phyloP scores from a whole-genome alignment of 2,797 vertebrate genomes.

The Sebastes hubbsi region DNA sequence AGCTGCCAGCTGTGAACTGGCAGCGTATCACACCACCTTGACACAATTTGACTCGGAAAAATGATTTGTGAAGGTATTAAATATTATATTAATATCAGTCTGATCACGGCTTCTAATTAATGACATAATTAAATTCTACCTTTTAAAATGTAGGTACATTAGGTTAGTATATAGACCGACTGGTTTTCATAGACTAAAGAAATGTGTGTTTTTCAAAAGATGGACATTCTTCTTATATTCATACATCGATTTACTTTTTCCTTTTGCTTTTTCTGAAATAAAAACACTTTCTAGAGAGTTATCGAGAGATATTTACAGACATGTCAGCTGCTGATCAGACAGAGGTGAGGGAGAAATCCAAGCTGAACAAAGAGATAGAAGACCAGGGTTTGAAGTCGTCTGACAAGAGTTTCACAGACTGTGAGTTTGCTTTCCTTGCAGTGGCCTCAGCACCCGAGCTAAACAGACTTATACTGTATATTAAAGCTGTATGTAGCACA shows the following conservation, averaged over 20 bases:
- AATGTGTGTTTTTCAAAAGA: not conserved
- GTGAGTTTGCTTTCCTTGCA: too few species aligned
- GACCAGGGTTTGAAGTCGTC: too few species aligned
- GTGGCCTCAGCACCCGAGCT: too few species aligned
- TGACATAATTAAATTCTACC: not conserved
- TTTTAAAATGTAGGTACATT: not conserved
- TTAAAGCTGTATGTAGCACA: too few species aligned
- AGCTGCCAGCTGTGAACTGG: constrained; percentile 17
- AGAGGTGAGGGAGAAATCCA: too few species aligned
- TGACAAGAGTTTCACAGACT: too few species aligned
- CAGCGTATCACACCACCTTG: not conserved
- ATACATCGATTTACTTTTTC: too few species aligned
- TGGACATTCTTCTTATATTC: not conserved
- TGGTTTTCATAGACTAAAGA: not conserved
- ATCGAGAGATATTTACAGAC: too few species aligned
- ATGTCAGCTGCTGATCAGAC: too few species aligned
- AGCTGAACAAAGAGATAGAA: too few species aligned
- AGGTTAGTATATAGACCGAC: not conserved
- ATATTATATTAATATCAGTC: not conserved
- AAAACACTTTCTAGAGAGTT: too few species aligned
- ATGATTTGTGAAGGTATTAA: not conserved
- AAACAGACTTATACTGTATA: too few species aligned
- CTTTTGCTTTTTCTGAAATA: rapidly evolving
- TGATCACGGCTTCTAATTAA: not conserved
- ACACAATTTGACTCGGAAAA: not conserved